phyloP scores from a whole-genome alignment of 2,888 invertebrate genomes.

The Lamellibrachia columna region DNA sequence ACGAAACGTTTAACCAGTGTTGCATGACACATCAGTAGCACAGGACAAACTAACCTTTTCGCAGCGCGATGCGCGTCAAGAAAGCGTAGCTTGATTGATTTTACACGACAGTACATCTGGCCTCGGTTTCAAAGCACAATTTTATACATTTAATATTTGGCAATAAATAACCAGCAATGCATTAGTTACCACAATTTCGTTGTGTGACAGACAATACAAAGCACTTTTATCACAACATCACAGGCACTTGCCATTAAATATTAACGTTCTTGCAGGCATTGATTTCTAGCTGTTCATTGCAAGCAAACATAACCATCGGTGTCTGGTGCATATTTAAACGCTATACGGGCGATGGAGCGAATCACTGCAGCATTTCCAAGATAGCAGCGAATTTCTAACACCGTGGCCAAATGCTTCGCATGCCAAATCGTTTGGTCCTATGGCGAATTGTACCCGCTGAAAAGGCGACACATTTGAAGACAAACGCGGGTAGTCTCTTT shows the following conservation, averaged over 20 bases:
- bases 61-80: not conserved
- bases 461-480: no score
- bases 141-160: not conserved
- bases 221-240: not conserved
- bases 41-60: not conserved
- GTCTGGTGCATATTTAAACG: not conserved
- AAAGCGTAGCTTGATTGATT: not conserved
- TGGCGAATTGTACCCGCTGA: no score
- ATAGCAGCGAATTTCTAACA: not conserved
- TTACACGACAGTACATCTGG: not conserved
- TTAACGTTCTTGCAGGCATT: not conserved
- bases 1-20: not conserved
- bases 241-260: constrained; percentile 9
- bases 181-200: not conserved
- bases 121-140: not conserved
- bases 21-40: not conserved
- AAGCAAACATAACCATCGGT: not conserved
- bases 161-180: not conserved
- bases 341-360: not conserved
- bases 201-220: not conserved
- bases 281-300: not conserved
- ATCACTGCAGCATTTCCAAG: not conserved
- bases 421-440: no score
- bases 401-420: no score
- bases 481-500: no score